Base-by-base conservation (phyloP, 2,113 vertebrate species). In the Pygoscelis adeliae region DNA sequence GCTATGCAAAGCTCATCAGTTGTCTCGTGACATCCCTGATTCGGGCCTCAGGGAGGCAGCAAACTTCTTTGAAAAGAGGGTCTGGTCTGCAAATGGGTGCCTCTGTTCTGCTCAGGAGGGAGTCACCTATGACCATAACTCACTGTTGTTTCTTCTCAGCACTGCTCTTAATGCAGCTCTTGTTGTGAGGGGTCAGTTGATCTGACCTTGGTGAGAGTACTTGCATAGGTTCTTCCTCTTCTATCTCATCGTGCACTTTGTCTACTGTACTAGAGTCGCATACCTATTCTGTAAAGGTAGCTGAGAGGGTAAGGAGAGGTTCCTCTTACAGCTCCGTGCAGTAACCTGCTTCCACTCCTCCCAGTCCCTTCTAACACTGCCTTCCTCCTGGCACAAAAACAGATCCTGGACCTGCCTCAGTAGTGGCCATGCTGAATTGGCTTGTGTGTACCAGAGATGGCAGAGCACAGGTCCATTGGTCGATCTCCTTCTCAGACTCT, bases 401-500 rank as follows among this genome's bases (percentile, higher is more conserved):
- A 70, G 44, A 38, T 38, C 40, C 56, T 16, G n/a, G 32, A 42
- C 30, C 34, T 79, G 50, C 44, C 56, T 20, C 67, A 32, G 46
- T 5, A 36, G 25, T 26, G 30, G 61, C 30, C 25, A 10, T 11
- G 50, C 44, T 49, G 52, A 76, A 38, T 5, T 21, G 62, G 25
- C 1, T 0, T 22, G 50, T 66, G 32, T 4, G 13, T 36, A 29
- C 5, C 16, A 42, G 58, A 38, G 34, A 42, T 17, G 14, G 34
- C 26, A 78, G 42, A 38, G 53, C 36, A 71, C 47, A 50, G 44
- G 36, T 76, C n/a, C 2, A 0, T 3, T 13, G 21, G 25, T 32
- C 25, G 1, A 36, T 19, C 14, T 46, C 30, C 63, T 61, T n/a
- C 56, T 88, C 40, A 52, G 56, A 53, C 9, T 87, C 44, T 40